phyloP scores from a whole-genome alignment of 2,797 vertebrate genomes.

The Leptatherina wallacei region DNA sequence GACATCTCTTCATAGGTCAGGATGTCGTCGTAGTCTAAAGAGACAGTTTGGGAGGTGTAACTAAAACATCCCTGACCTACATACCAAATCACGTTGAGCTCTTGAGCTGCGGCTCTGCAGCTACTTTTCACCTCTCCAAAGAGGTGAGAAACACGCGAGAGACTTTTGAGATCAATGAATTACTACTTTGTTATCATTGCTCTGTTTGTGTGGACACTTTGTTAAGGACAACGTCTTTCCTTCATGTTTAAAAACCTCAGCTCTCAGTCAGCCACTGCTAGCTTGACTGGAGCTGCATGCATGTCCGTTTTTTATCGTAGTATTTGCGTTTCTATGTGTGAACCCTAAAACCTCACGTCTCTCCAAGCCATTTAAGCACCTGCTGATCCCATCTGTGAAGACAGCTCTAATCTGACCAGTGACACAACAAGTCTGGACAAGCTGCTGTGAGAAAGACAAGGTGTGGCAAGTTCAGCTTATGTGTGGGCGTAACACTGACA shows the following conservation, averaged over 20 bases:
- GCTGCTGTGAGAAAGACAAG: constrained; percentile 44
- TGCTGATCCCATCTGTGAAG: constrained; percentile 66
- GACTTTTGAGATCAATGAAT: constrained; percentile 1
- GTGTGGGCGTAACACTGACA: constrained; percentile 35
- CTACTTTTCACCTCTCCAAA: constrained; percentile 18
- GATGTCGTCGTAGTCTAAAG: constrained; percentile 91
- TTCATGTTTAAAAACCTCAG: background rate
- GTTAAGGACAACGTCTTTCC: no score
- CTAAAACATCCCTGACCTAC: constrained; percentile 25
- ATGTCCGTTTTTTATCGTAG: background rate
- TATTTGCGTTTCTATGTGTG: constrained; percentile 14
- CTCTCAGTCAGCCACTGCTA: background rate
- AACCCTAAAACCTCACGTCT: constrained; percentile 33
- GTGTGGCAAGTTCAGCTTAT: constrained; percentile 42
- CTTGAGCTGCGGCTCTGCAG: constrained; percentile 11
- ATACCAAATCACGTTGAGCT: constrained; percentile 19
- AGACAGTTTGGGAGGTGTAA: constrained; percentile 29
- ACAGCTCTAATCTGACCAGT: constrained; percentile 71
- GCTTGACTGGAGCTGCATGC: background rate
- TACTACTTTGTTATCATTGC: background rate
- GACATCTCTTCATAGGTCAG: constrained; percentile 98
- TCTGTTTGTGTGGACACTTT: background rate
- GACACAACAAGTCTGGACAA: constrained; percentile 64
- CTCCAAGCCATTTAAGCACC: constrained; percentile 66
- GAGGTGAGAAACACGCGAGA: background rate